Conservation (phyloP, 53 echinoderm and acorn worm species). For the Astropecten irregularis region DNA sequence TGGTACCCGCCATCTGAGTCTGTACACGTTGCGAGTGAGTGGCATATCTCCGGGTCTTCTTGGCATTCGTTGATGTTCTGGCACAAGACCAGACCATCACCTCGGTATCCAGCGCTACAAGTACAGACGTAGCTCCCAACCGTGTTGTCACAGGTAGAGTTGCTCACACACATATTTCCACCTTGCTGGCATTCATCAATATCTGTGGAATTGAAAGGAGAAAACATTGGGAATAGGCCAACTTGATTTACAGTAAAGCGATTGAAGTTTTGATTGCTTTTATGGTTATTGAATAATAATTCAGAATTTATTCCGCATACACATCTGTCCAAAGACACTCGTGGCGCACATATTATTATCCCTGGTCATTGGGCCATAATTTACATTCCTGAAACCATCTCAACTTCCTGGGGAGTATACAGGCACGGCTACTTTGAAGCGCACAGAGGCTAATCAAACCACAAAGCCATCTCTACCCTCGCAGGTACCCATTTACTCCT, state of each 20-base stretch:
- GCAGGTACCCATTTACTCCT: no score
- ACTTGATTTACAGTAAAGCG: not conserved
- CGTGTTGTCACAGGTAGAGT: slow-evolving; percentile 20
- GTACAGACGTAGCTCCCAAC: slow-evolving; percentile 41
- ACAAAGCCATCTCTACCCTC: no score
- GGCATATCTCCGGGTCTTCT: slow-evolving; percentile 20
- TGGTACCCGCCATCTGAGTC: slow-evolving; percentile 33
- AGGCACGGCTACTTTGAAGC: no score
- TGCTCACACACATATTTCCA: not conserved
- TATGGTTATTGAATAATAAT: no score
- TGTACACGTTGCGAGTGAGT: slow-evolving; percentile 24
- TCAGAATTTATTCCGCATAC: no score
- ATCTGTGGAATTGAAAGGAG: slow-evolving; percentile 31
- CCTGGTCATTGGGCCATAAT: no score
- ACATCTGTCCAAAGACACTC: no score
- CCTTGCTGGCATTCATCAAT: slow-evolving; percentile 62
- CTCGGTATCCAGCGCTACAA: slow-evolving; percentile 50
- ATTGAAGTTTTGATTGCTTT: not conserved
- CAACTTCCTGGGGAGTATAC: no score
- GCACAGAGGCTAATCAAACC: no score
- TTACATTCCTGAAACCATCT: no score
- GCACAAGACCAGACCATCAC: slow-evolving; percentile 39
- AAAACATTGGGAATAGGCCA: slow-evolving; percentile 6
- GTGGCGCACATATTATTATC: no score
- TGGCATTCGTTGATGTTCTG: slow-evolving; percentile 45